Percentiles rank a stretch among this genome's conserved stretches.
Evolutionary conservation across 2,797 vertebrate genomes (phyloP).

Genomic region (Nothura maculosa): DNA sequence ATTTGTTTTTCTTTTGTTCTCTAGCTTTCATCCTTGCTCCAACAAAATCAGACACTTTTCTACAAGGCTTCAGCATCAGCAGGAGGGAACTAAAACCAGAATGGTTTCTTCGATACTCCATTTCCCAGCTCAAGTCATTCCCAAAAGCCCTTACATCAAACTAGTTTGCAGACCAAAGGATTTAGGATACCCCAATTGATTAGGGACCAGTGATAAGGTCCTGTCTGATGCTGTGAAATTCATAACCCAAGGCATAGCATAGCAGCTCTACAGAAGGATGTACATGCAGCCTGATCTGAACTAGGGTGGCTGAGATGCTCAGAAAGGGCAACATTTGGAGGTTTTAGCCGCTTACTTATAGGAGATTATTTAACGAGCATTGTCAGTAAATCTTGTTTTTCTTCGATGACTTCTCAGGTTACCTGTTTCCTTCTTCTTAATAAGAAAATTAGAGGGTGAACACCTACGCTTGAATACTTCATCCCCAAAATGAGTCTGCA

Average conservation of each 20-base stretch:
- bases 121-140: background rate
- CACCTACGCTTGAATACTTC: background rate
- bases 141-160: background rate
- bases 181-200: too few species aligned
- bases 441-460: rapidly evolving
- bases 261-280: background rate
- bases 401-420: background rate
- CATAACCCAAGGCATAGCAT: background rate
- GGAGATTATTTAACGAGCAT: background rate
- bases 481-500: background rate
- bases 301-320: background rate
- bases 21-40: background rate
- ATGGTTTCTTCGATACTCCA: too few species aligned
- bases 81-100: background rate
- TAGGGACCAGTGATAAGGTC: rapidly evolving
- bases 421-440: background rate
- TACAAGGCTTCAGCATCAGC: background rate
- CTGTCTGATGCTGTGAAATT: background rate
- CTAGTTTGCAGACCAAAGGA: background rate
- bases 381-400: background rate
- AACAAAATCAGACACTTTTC: background rate
- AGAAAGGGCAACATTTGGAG: background rate
- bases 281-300: background rate
- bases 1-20: background rate
- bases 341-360: background rate